Evolutionary conservation across 2,113 vertebrate genomes (phyloP).

Genomic region (Fregata magnificens): DNA sequence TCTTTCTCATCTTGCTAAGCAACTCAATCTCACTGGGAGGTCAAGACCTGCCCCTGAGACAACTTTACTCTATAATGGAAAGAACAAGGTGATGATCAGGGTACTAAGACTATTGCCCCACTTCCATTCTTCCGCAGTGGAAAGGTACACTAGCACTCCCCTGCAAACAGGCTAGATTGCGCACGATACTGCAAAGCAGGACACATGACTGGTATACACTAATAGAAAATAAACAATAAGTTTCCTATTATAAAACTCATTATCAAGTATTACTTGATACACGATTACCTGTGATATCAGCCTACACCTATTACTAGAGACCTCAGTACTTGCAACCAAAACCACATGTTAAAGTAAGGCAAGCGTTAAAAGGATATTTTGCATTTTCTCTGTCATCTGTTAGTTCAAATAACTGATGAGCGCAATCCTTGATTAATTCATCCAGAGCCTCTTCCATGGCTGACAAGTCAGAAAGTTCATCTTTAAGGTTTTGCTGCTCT

Average conservation of each 20-base stretch:
- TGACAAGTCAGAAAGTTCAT: conserved; percentile 82
- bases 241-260: background rate
- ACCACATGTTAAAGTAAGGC: background rate
- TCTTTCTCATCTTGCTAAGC: background rate
- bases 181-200: background rate
- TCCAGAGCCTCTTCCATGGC: conserved; percentile 90
- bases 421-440: conserved; percentile 86
- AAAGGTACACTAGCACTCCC: background rate
- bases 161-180: background rate
- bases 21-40: background rate
- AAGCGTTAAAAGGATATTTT: conserved; percentile 86
- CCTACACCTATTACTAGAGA: background rate
- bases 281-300: background rate
- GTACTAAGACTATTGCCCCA: background rate
- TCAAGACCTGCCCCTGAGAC: background rate
- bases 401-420: conserved; percentile 85
- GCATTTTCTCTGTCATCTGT: conserved; percentile 83
- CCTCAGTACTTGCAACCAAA: background rate
- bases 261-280: background rate
- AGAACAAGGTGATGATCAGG: background rate
- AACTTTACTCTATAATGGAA: background rate
- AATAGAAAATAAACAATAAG: background rate
- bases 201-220: background rate
- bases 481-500: conserved; percentile 68
- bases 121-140: background rate